Conservation (phyloP, 2,888 invertebrate species). For the Heliconius ethilla region DNA sequence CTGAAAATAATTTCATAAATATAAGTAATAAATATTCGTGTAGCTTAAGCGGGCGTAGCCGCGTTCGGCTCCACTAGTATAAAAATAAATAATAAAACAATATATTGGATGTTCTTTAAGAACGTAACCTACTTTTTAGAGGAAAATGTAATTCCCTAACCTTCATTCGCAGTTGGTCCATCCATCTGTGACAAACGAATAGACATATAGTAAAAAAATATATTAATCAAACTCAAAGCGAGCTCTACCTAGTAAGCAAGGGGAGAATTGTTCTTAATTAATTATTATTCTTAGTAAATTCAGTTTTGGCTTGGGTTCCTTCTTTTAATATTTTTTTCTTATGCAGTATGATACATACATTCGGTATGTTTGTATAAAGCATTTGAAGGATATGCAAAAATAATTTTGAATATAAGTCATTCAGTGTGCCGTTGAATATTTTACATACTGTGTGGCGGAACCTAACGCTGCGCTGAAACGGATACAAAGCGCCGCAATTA, state of each 20-base stretch:
- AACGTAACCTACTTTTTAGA: not conserved
- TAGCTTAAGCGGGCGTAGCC: no score
- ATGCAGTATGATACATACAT: no score
- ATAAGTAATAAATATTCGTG: no score
- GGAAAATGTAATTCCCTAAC: not conserved
- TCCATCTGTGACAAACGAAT: not conserved
- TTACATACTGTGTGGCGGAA: not conserved
- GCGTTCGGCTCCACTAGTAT: no score
- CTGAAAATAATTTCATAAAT: no score
- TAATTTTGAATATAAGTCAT: not conserved
- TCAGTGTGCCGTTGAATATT: not conserved
- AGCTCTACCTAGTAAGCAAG: not conserved
- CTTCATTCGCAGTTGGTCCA: not conserved
- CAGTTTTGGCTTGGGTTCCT: not conserved
- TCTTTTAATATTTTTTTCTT: not conserved
- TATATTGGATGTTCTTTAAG: not conserved
- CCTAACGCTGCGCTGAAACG: not conserved
- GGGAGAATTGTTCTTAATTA: not conserved
- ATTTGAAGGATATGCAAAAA: not conserved
- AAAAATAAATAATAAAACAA: not conserved
- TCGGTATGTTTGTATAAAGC: no score
- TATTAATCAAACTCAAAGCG: constrained; percentile 5
- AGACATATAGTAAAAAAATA: not conserved
- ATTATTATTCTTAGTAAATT: not conserved
- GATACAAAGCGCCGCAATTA: no score